Base-by-base conservation (phyloP, 2,888 invertebrate species). In the Lymantria dispar region DNA sequence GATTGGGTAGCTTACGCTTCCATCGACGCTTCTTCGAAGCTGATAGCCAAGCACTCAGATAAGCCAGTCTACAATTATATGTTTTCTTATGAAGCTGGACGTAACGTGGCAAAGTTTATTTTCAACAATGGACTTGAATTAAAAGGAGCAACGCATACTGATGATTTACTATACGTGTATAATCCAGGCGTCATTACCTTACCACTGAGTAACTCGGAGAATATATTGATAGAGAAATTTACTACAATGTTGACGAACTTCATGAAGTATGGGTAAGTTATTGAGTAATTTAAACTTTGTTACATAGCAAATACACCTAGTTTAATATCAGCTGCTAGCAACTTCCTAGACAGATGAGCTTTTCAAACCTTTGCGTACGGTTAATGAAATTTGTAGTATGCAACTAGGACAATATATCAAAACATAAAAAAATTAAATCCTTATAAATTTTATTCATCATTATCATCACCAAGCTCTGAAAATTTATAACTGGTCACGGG, bases 111-210 rank as follows among this genome's bases (percentile, higher is more conserved):
- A 0, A 87, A 80, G 53, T 52, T 57, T 0, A 39, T 84, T 0
- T 77, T 83, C 7, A 78, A 80, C 0, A 48, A 56, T 3, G 48
- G 62, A 1, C 33, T 67, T 3, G 49, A 54, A 0, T 30, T 76
- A 48, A 53, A 54, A 1, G 87, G 86, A 0, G 80, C 86, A 0
- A 75, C 85, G 0, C 91, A 91, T 56, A 76, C 83, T 0, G 91
- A 87, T 44, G 91, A 91, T 48, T 52, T 89, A 10, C 88, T 90
- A 69, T 91, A 91, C 70, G 50, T 87, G 31, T 90, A 87, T 70
- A 85, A 84, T 58, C 91, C 90, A 0, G 74, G 55, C 1, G 89
- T 87, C 0, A 44, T 86, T 22, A 45, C 74, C 11, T 50, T 85
- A 29, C 48, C 62, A 12, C 50, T 85, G 15, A 71, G 76, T 0